A percentile compares a stretch with the other conserved stretches of the same genome.
Conservation (phyloP, 92 coral and sea anemone genomes). For the Porites divaricata region DNA sequence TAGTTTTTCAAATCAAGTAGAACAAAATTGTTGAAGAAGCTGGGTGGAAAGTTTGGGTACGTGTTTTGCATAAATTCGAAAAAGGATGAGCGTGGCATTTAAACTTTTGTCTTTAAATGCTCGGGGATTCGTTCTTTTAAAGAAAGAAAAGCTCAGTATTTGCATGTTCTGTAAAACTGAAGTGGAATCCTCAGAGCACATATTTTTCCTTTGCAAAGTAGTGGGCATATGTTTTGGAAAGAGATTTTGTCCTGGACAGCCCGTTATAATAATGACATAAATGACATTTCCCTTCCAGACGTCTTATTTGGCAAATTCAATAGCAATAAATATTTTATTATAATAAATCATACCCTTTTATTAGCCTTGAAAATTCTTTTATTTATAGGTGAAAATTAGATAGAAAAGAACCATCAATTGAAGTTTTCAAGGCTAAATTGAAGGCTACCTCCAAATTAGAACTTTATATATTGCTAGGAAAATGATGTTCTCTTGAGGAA, state of each 20-base stretch:
- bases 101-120: too few species aligned
- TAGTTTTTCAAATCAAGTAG: too few species aligned
- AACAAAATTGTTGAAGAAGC: too few species aligned
- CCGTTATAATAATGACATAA: background rate
- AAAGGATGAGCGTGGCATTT: too few species aligned
- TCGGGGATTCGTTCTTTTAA: too few species aligned
- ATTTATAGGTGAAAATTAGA: constrained; percentile 10
- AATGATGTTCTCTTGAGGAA: too few species aligned
- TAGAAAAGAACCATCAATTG: background rate
- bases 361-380: background rate
- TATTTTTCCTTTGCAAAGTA: too few species aligned
- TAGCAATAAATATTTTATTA: background rate
- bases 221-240: too few species aligned
- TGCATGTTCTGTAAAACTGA: constrained; percentile 1
- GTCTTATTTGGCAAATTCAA: constrained; percentile 14
- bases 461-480: too few species aligned
- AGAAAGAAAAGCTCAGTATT: too few species aligned
- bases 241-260: constrained; percentile 1
- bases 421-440: constrained; percentile 12
- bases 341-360: background rate
- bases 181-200: constrained; percentile 23
- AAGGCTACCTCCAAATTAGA: constrained; percentile 4
- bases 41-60: too few species aligned
- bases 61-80: too few species aligned
- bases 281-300: background rate